Conservation (phyloP, 1,140 invertebrate species). For the Cephus cinctus region DNA sequence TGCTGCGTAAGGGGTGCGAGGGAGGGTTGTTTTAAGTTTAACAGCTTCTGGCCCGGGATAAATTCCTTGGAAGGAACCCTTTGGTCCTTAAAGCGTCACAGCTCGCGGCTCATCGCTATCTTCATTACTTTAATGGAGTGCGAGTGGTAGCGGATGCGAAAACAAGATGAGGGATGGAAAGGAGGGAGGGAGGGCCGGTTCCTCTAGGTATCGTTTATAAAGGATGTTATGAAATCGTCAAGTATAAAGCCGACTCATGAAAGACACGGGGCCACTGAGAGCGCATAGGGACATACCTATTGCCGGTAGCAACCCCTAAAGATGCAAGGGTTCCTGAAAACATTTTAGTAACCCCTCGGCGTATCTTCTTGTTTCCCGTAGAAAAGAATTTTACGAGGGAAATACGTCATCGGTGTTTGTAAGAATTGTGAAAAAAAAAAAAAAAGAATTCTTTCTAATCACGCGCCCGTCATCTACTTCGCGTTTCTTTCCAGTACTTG, state of each 20-base stretch:
- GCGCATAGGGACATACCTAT: too few species aligned
- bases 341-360: too few species aligned
- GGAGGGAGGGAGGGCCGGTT: background rate
- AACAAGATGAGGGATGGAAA: slow-evolving; percentile 19
- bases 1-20: too few species aligned
- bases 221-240: slow-evolving; percentile 40
- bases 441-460: too few species aligned
- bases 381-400: too few species aligned
- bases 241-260: slow-evolving; percentile 10
- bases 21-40: slow-evolving; percentile 50
- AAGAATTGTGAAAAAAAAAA: too few species aligned
- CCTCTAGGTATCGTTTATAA: slow-evolving; percentile 12
- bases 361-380: too few species aligned
- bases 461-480: too few species aligned
- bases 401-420: too few species aligned
- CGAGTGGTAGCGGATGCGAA: slow-evolving; percentile 31
- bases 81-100: slow-evolving; percentile 24
- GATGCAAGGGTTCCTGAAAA: too few species aligned
- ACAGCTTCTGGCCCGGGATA: slow-evolving; percentile 43
- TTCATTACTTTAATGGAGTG: slow-evolving; percentile 56
- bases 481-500: too few species aligned
- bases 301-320: too few species aligned
- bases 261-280: background rate
- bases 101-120: slow-evolving; percentile 35
- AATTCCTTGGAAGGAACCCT: slow-evolving; percentile 49